Evolutionary conservation across 1,140 invertebrate genomes (phyloP).

Genomic region (Dysdera silvatica): DNA sequence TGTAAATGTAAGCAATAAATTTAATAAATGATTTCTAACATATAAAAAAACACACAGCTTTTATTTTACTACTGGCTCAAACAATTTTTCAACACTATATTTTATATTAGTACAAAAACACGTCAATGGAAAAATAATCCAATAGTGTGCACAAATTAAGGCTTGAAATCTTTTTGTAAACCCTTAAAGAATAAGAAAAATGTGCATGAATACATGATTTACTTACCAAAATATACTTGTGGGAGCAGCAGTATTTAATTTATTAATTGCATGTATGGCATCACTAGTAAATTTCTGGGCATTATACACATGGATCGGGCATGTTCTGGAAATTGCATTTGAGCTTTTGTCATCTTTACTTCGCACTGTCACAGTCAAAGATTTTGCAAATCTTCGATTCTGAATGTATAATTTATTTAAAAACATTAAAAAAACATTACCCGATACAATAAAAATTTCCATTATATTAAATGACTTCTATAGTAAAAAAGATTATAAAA

Average conservation of each 20-base stretch:
- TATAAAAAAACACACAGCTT: no score
- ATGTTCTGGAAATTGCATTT: constrained; percentile 38
- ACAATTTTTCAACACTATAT: no score
- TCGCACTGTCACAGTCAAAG: constrained; percentile 40
- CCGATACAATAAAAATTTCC: background rate
- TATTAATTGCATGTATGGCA: constrained; percentile 52
- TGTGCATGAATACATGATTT: constrained; percentile 50
- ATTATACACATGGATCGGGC: constrained; percentile 41
- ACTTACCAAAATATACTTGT: constrained; percentile 55
- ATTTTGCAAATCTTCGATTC: constrained; percentile 43
- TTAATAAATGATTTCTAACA: no score
- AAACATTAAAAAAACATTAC: background rate
- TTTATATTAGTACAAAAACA: no score
- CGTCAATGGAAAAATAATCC: no score
- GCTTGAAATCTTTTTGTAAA: no score
- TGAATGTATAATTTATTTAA: no score
- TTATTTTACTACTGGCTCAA: no score
- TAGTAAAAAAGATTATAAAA: no score
- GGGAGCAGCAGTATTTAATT: constrained; percentile 52
- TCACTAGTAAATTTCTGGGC: constrained; percentile 50
- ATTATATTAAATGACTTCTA: no score
- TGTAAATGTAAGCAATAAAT: no score
- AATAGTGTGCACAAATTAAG: no score
- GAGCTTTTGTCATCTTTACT: constrained; percentile 34
- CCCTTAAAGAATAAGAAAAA: constrained; percentile 34